Base-by-base conservation (phyloP, 2,888 invertebrate species). In the Muschampia plurimacula region DNA sequence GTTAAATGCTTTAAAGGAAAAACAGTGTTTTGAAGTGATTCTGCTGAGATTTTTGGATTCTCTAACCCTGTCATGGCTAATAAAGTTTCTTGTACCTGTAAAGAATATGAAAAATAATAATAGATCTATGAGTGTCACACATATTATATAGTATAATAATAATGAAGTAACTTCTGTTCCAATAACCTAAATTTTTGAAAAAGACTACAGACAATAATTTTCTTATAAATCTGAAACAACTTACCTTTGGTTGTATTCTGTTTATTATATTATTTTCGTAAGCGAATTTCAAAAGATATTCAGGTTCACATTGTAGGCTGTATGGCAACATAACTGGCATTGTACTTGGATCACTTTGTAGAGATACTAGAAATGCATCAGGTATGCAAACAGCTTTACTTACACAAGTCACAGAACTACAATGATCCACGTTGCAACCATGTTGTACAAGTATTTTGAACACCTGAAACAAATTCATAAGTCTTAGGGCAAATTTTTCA, bases 391-490 rank as follows among this genome's bases (percentile, higher is more conserved):
- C 76, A 8, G 78, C 79, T 67, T 76, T 78, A 63, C 76, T 71
- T 32, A 46, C 49, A 63, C 79, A 77, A 15, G 76, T 62, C 52
- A 74, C 57, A 36, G 81, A 75, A 74, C 88, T 92, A 72, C 85
- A 86, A 78, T 92, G 92, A 78, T 95, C 95, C 46, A 94, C 87
- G 83, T 95, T 86, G 74, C 93, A 92, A 12, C 88, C 91, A 78
- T 91, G 87, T 59, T 90, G 85, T 49, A 87, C 78, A 3, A 95
- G 84, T 79, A 94, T 89, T 74, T 88, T 77, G 67, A 94, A 90
- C 28, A 92, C 89, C 95, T 95, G 82, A 28, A 79, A 80, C 49
- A 67, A 63, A 6, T 9, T 55, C 3, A 55, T 8, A 22, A 55
- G 8, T 22, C 9, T 22, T 9, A 55, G 55, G 3, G n/a, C n/a